Base-by-base conservation (phyloP, 2,797 vertebrate genomes). In the Ctenosaura bakeri region DNA sequence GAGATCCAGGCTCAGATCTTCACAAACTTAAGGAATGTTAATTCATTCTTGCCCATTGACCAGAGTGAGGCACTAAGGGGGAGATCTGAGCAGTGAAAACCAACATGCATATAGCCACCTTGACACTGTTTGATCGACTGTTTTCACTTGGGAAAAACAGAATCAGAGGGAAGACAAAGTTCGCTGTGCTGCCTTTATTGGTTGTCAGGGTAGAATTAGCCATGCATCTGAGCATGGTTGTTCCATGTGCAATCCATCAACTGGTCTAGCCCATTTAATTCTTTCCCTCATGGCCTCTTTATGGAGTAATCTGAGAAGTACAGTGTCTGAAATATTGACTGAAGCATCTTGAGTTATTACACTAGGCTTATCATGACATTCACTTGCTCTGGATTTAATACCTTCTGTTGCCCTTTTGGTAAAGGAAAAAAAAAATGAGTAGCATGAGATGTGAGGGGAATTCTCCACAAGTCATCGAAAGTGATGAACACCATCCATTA, bases 401-500 rank as follows among this genome's bases (percentile, higher is more conserved):
- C 90, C 90, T 90, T 88, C 82, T 90, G 94, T 86, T 94, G 90
- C 88, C 92, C 91, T 96, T 95, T 93, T 89, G 38, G 52, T 88
- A 52, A 26, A 1, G 50, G n/a, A 92, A 92, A 90, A 3, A 3
- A 22, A 83, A 83, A 87, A 90, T 90, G 92, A 80, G 83, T 91
- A 87, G 93, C 91, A 90, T 93, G 88, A 94, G 96, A 93, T 94
- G 93, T 89, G 90, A 80, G 42, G 89, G 91, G 90, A 29, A 87
- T 91, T 88, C 94, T 92, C 73, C 26, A 3, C 76, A 93, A 92
- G 86, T 94, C 50, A 3, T 90, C 64, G 93, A 83, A 80, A 12
- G 66, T 95, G 94, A 96, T 94, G 93, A 96, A 94, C 93, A 82
- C 26, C 90, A 59, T 32, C 90, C 86, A 93, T 94, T 96, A 92